Evolutionary conservation across 2,113 vertebrate species (phyloP), one percentile per base, ranked within the genome.

Genomic region (Ardeotis arabs): DNA sequence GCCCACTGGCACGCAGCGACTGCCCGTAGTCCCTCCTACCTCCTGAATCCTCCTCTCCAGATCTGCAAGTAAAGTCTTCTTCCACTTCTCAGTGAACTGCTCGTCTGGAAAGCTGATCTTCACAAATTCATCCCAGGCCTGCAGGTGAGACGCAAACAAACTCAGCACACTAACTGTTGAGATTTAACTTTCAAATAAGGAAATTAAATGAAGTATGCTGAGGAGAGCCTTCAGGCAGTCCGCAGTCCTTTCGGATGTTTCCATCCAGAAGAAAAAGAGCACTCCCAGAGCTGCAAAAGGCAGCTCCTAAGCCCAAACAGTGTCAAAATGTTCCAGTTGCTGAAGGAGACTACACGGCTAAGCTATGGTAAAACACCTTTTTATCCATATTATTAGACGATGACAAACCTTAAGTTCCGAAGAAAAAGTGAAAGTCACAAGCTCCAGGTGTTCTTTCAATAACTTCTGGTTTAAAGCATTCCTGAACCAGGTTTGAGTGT

Each of bases 81-180:
- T 98, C 99, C 99, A 99, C 9, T 19, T 62, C 66, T 81, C 79
- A 31, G 97, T 98, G 76, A 97, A 97, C 4, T 95, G 52, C 12
- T 97, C 85, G 49, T 74, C 94, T 35, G 97, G 97, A 93, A 99
- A 99, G 27, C 55, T n/a, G 44, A 99, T 96, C 9, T 74, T 97
- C 31, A 99, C 91, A 52, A 99, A 97, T 24, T 83, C 97, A 86
- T 98, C 92, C 99, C 99, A 99, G 8, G 97, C 96, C 99, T 99
- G 78, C 86, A 82, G 69, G 53, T 28, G 27, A 87, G 44, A 93
- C 87, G 66, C 15, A 81, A 68, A 89, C 28, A 77, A 84, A 27
- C 12, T 29, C 59, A 73, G 29, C 63, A 5, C 25, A 29, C 8
- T 31, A 31, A 84, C 55, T 22, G 8, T 24, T 69, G 31, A 24